phyloP scores from a whole-genome alignment of 2,888 invertebrate genomes.

The Aspidiotus destructor region DNA sequence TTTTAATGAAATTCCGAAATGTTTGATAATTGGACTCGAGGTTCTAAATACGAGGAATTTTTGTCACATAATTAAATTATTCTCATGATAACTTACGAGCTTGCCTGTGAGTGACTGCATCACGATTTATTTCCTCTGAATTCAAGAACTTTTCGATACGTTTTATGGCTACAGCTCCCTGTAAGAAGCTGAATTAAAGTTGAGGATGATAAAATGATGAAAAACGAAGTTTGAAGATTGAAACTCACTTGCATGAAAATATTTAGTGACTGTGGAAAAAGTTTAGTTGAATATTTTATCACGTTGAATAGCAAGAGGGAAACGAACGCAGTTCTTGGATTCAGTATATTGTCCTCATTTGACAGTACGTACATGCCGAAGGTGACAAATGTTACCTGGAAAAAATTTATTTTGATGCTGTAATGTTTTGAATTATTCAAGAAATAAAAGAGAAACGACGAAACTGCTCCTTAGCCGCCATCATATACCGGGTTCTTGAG shows the following conservation, averaged over 20 bases:
- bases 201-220: no score
- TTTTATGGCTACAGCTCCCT: conserved; percentile 48
- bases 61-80: no score
- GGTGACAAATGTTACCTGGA: conserved; percentile 57
- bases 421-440: no score
- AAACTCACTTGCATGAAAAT: conserved; percentile 68
- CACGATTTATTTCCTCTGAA: conserved; percentile 47
- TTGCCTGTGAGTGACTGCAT: conserved; percentile 42
- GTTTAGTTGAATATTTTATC: conserved; percentile 86
- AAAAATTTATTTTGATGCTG: not conserved
- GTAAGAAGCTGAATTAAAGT: not conserved
- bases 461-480: no score
- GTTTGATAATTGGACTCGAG: no score
- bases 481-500: no score
- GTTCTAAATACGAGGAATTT: no score
- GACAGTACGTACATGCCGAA: conserved; percentile 82
- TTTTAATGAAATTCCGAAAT: no score
- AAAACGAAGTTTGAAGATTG: no score
- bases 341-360: conserved; percentile 71
- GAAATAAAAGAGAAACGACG: no score
- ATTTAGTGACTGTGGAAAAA: conserved; percentile 91
- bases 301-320: conserved; percentile 96
- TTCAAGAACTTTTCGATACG: conserved; percentile 49
- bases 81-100: conserved; percentile 40
- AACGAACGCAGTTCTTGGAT: conserved; percentile 87